These are phyloP conservation scores for Siniperca obscura DNA, from an alignment of 2,797 vertebrate genomes.

Conservation along the genomic window DNA sequence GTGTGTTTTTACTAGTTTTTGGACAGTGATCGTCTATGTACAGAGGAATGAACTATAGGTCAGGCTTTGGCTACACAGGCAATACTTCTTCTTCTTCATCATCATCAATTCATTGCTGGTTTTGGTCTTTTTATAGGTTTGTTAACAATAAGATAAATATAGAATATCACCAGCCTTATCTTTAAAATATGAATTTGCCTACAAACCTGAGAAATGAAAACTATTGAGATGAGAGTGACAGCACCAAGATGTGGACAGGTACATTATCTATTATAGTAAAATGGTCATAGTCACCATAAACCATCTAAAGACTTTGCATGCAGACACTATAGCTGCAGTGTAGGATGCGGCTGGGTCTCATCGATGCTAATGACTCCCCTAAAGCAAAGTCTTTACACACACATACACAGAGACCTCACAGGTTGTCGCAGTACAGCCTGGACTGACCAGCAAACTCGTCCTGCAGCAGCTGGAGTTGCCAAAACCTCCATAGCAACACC, in stretches of 20 bases:
- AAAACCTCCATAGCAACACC: conserved; percentile 81
- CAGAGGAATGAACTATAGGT: neutral
- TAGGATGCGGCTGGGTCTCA: conserved; percentile 29
- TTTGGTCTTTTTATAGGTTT: neutral
- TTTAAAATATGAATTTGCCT: neutral
- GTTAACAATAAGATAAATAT: conserved; percentile 12
- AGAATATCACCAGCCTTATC: neutral
- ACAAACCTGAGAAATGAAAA: neutral
- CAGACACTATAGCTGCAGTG: conserved; percentile 25
- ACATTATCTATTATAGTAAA: neutral
- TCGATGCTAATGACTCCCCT: conserved; percentile 33
- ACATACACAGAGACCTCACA: conserved; percentile 45
- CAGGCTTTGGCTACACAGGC: neutral
- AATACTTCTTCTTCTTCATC: neutral
- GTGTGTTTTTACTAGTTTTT: neutral
- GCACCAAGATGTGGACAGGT: neutral
- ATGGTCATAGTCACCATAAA: neutral
- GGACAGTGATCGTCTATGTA: neutral
- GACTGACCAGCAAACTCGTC: conserved; percentile 72
- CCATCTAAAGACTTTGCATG: conserved; percentile 1
- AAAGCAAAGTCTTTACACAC: conserved; percentile 30
- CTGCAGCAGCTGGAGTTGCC: conserved; percentile 76
- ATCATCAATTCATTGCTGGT: neutral
- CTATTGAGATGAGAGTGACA: neutral
- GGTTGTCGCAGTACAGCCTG: conserved; percentile 77